phyloP scores from a whole-genome alignment of 2,113 vertebrate species.

The Salvelinus namaycush region DNA sequence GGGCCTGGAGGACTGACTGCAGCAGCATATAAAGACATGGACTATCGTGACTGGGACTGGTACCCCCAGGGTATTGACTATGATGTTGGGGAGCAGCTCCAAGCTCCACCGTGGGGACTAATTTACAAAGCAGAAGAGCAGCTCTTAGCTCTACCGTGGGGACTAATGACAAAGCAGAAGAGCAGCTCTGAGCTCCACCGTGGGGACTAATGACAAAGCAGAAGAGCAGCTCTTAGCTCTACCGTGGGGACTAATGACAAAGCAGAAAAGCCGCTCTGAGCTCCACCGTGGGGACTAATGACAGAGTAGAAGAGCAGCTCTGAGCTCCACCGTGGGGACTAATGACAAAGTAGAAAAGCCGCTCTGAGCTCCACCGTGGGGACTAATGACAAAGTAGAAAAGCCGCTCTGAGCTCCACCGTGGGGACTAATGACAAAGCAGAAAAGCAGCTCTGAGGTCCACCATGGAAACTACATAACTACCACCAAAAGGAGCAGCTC shows the following conservation, averaged over 20 bases:
- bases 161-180: conserved; percentile 6
- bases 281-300: conserved; percentile 2
- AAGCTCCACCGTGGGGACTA: conserved; percentile 28
- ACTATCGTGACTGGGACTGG: conserved; percentile 25
- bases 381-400: neutral
- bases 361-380: neutral
- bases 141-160: neutral
- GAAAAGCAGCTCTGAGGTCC: neutral
- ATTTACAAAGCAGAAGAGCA: neutral
- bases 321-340: neutral
- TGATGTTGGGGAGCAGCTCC: conserved; percentile 4
- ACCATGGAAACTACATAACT: neutral
- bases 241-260: neutral
- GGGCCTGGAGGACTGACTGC: conserved; percentile 12
- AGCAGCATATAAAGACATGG: conserved; percentile 11
- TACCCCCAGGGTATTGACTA: conserved; percentile 11
- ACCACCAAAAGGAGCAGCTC: conserved; percentile 1
- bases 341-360: conserved; percentile 3
- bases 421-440: conserved; percentile 9
- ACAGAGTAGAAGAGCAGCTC: conserved; percentile 2
- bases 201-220: conserved; percentile 11
- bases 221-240: neutral
- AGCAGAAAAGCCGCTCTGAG: neutral
- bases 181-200: neutral
- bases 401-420: conserved; percentile 15